Evolutionary conservation across 2,113 vertebrate species (phyloP).

Genomic region (Progne subis): DNA sequence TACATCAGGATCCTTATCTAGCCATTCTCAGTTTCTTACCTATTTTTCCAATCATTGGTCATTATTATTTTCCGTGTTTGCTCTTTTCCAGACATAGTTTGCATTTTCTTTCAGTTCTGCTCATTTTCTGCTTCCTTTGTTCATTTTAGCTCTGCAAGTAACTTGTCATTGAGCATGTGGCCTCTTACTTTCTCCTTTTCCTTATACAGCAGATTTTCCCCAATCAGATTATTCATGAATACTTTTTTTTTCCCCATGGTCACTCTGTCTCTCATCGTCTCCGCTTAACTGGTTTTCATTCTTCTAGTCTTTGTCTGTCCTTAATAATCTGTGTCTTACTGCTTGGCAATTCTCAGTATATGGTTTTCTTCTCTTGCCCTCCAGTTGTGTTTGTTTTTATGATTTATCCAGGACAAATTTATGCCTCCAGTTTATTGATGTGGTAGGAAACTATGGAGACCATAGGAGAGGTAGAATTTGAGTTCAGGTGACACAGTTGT

Average conservation of each 20-base stretch:
- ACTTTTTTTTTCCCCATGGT: accelerated
- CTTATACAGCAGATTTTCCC: not conserved
- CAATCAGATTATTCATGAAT: not conserved
- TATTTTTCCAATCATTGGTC: not conserved
- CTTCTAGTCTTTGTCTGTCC: not conserved
- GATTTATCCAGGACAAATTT: not conserved
- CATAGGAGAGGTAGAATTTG: not conserved
- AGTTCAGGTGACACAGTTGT: not conserved
- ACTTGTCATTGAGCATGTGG: not conserved
- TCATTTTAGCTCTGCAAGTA: not conserved
- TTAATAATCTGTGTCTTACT: not conserved
- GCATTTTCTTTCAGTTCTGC: not conserved
- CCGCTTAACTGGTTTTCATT: not conserved
- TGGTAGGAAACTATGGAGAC: not conserved
- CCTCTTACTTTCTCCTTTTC: not conserved
- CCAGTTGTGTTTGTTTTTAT: not conserved
- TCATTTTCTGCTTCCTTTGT: not conserved
- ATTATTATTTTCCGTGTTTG: not conserved
- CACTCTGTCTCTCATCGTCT: not conserved
- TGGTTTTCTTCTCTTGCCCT: not conserved
- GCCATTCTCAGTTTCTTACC: not conserved
- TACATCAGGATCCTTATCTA: not conserved
- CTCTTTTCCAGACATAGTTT: not conserved
- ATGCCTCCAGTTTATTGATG: not conserved
- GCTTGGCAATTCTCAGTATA: not conserved